Base-by-base conservation (phyloP, 30 jellyfish, hydroid and myxozoan genomes). In the Sanderia malayensis region DNA sequence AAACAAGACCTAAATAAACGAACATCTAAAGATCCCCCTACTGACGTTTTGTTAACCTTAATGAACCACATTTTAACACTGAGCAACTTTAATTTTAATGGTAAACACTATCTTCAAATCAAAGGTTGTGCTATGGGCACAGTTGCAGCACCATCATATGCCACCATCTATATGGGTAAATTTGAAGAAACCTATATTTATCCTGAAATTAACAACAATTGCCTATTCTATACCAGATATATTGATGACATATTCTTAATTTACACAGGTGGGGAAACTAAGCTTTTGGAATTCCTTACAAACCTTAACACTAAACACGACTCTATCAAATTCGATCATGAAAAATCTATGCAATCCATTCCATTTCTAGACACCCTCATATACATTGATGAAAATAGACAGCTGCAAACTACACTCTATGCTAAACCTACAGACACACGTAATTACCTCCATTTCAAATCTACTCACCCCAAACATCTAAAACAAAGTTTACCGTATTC, bases 111-210 rank as follows among this genome's bases (percentile, higher is more conserved):
- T 61, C 72, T 64, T 2, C 88, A 61, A 74, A 74, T 46, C n/a
- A 44, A 55, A 57, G 81, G 86, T 2, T 44, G 63, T 23, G 86
- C 81, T 2, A 61, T 76, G 88, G 88, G 82, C 71, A 76, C 82
- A 9, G 59, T n/a, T 9, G 70, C 45, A 17, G 88, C 88, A 8
- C 88, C 82, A 17, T 49, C 79, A 20, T 76, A 76, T 76, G 82
- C 88, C 53, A 61, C 63, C 68, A 76, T 76, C 21, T 76, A 21
- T 47, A 76, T 76, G 88, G 71, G 57, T 10, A 27, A 49, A 10
- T 22, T 76, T 45, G 82, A 76, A 62, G 82, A 62, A 76, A 59
- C 74, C 46, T 29, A 19, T 30, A 45, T 60, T 26, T 44, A 61
- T 19, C 71, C 82, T 7, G 61, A 61, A 21, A 22, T 62, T n/a